phyloP scores from a whole-genome alignment of 2,113 vertebrate species.

The Megaceryle torquata region DNA sequence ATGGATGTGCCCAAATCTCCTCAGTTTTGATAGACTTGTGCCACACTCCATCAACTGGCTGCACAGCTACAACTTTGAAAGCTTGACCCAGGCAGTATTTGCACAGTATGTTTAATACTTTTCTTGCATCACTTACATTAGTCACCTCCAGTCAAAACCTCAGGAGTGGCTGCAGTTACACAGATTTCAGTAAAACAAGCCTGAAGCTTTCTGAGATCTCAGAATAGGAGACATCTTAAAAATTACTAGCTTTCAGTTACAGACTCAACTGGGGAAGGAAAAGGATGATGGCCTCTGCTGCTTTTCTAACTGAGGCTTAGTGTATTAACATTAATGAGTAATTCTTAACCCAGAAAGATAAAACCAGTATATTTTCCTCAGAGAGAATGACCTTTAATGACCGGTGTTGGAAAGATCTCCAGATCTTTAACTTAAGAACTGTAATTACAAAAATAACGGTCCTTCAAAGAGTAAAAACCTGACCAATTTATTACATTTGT shows the following conservation, averaged over 20 bases:
- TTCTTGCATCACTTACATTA: neutral
- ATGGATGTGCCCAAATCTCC: neutral
- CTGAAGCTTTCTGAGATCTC: neutral
- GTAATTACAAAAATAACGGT: neutral
- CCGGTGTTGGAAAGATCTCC: neutral
- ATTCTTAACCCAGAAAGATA: neutral
- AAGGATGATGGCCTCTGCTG: neutral
- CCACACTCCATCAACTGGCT: neutral
- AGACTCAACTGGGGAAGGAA: neutral
- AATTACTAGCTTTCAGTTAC: neutral
- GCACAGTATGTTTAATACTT: neutral
- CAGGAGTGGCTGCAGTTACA: neutral
- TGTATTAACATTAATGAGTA: neutral
- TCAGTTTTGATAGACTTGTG: neutral
- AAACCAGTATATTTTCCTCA: neutral
- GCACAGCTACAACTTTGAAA: neutral
- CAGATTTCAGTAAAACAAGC: neutral
- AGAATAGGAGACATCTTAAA: neutral
- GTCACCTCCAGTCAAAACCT: neutral
- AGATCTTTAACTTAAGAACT: neutral
- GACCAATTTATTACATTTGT: neutral
- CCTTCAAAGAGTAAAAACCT: neutral
- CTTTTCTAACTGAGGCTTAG: neutral
- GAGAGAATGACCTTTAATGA: neutral
- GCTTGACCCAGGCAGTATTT: neutral